Conservation (phyloP, 1,140 invertebrate genomes). For the Philaenus spumarius region DNA sequence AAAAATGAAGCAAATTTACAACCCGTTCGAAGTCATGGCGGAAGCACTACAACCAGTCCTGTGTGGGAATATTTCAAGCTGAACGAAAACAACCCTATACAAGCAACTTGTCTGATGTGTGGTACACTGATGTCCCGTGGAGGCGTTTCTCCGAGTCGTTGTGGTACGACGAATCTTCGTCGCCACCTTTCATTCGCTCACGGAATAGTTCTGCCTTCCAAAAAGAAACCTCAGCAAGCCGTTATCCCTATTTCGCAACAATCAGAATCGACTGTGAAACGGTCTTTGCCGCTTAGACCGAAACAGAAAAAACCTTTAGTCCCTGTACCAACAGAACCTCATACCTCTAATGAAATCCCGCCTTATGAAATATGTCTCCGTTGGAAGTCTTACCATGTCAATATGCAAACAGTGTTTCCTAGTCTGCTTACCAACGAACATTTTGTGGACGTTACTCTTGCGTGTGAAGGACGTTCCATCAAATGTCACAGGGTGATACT, state of each 20-base stretch:
- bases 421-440: conserved; percentile 72
- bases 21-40: conserved; percentile 19
- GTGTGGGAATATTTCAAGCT: conserved; percentile 44
- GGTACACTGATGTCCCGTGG: conserved; percentile 42
- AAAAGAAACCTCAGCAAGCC: not conserved
- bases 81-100: conserved; percentile 39
- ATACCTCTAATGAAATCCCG: no score
- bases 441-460: conserved; percentile 84
- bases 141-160: conserved; percentile 42
- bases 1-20: no score
- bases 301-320: no score
- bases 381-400: conserved; percentile 85
- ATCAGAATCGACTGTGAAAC: no score
- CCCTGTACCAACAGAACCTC: no score
- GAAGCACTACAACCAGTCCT: conserved; percentile 43
- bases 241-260: no score
- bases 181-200: conserved; percentile 42
- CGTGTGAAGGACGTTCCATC: conserved; percentile 78
- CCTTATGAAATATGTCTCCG: conserved; percentile 56
- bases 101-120: conserved; percentile 42
- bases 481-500: conserved; percentile 76
- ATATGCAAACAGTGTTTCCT: conserved; percentile 71
- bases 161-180: conserved; percentile 43
- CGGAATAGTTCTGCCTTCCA: conserved; percentile 24
- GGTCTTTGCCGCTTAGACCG: no score